Percentiles rank a stretch among this genome's conserved stretches.
Conservation (phyloP, 1,140 invertebrate species). For the Drosophila arawakana region DNA sequence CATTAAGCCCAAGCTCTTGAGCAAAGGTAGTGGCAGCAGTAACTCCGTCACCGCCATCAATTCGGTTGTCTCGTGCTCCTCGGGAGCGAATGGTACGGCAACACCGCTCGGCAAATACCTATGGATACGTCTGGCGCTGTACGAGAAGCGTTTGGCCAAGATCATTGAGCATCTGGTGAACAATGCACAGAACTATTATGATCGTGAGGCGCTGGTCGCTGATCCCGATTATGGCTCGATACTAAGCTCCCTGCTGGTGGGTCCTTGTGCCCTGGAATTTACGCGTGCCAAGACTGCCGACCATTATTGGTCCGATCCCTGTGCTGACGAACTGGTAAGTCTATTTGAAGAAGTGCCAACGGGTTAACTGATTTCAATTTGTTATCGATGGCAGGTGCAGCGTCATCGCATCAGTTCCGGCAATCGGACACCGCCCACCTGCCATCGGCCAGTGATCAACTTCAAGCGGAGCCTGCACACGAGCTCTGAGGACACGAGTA, state of each 20-base stretch:
- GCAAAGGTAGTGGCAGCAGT: slow-evolving; percentile 86
- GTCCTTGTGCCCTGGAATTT: slow-evolving; percentile 96
- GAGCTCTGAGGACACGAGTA: slow-evolving; percentile 87
- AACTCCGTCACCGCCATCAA: slow-evolving; percentile 84
- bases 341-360: too few species aligned
- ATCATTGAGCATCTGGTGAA: slow-evolving; percentile 95
- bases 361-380: slow-evolving; percentile 17
- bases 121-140: slow-evolving; percentile 95
- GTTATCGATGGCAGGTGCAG: slow-evolving; percentile 86
- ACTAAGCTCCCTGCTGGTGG: slow-evolving; percentile 94
- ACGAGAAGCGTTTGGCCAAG: slow-evolving; percentile 93
- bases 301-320: slow-evolving; percentile 95
- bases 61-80: slow-evolving; percentile 63
- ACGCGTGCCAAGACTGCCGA: slow-evolving; percentile 94
- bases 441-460: slow-evolving; percentile 90
- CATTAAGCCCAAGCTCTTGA: slow-evolving; percentile 87
- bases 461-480: slow-evolving; percentile 89
- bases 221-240: slow-evolving; percentile 97
- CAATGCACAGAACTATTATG: slow-evolving; percentile 93
- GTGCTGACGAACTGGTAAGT: slow-evolving; percentile 93
- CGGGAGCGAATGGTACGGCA: slow-evolving; percentile 14
- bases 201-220: slow-evolving; percentile 93
- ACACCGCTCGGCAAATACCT: slow-evolving; percentile 87
- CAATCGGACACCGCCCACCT: slow-evolving; percentile 90
- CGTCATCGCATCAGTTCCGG: slow-evolving; percentile 93